Evolutionary conservation across 2,113 vertebrate species (phyloP), one percentile per base, ranked within the genome.

Genomic region (Hassar affinis): DNA sequence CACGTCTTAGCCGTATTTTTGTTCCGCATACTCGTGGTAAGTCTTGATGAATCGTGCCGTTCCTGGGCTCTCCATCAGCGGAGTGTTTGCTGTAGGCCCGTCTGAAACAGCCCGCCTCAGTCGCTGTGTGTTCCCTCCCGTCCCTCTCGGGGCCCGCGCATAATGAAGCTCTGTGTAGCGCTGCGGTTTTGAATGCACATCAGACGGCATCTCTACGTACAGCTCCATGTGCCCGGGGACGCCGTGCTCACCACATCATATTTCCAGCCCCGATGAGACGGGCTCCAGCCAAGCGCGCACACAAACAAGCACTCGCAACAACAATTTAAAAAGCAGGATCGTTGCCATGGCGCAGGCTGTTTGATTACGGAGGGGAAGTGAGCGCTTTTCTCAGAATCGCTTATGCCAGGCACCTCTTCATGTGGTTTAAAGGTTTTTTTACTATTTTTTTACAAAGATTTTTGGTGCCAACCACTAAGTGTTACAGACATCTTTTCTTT

Each of bases 161-260:
- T 91, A 88, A 90, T 91, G 87, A 91, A 88, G 88, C 89, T 91
- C 86, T 92, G 88, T 89, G 88, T 88, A 81, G 87, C 86, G 87
- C 81, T 54, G 88, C 86, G 83, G 90, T 90, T 91, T 91, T 93
- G 88, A 94, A 91, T 87, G 74, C 87, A 89, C 89, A 90, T 92
- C 91, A 91, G 88, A 93, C 84, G 47, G 84, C 78, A 84, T 79
- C 80, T 25, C 86, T n/a, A 89, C 89, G 88, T 85, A 85, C 86
- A 86, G 85, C 78, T 82, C 89, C 86, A 89, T 90, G 89, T 91
- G 90, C 87, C 87, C 89, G 84, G 86, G 82, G 79, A 49, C 85
- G 77, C 45, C 78, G 35, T 68, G 88, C 87, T 91, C 90, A 91
- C 89, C 91, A 91, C 91, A 92, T 92, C 90, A 91, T 90, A 91